phyloP scores from a whole-genome alignment of 2,797 vertebrate genomes.

The Poecilia wingei region DNA sequence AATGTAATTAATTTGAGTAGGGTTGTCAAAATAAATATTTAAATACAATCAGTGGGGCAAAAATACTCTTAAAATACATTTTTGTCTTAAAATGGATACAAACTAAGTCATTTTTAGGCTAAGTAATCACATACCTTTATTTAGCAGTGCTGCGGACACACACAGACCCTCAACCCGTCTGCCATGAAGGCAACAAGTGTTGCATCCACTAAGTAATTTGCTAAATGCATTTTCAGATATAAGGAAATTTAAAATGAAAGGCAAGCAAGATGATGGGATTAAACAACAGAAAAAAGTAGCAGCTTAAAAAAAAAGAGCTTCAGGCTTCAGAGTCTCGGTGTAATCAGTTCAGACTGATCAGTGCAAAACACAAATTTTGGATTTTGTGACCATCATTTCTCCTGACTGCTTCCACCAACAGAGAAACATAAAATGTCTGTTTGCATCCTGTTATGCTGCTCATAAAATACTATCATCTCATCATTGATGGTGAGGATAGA shows the following conservation, averaged over 20 bases:
- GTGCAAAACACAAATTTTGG: not conserved
- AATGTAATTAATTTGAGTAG: not conserved
- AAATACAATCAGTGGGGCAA: not conserved
- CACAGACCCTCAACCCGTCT: not conserved
- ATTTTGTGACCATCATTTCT: not conserved
- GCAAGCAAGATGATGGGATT: too few species aligned
- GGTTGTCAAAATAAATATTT: not conserved
- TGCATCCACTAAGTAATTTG: not conserved
- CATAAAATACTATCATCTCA: too few species aligned
- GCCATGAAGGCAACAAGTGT: not conserved
- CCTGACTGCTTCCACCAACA: not conserved
- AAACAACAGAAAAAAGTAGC: too few species aligned
- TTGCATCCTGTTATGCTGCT: too few species aligned
- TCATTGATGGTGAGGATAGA: too few species aligned
- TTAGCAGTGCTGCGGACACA: not conserved
- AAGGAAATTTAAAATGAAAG: not conserved
- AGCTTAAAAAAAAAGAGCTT: too few species aligned
- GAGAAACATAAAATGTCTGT: not conserved
- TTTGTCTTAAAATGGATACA: not conserved
- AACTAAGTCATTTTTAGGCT: not conserved
- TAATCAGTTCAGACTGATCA: too few species aligned
- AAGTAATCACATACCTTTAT: not conserved
- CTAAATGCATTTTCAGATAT: not conserved
- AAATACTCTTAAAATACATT: not conserved
- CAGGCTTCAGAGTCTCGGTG: too few species aligned